Evolutionary conservation across 1,140 invertebrate genomes (phyloP).

Genomic region (Zophobas atratus): DNA sequence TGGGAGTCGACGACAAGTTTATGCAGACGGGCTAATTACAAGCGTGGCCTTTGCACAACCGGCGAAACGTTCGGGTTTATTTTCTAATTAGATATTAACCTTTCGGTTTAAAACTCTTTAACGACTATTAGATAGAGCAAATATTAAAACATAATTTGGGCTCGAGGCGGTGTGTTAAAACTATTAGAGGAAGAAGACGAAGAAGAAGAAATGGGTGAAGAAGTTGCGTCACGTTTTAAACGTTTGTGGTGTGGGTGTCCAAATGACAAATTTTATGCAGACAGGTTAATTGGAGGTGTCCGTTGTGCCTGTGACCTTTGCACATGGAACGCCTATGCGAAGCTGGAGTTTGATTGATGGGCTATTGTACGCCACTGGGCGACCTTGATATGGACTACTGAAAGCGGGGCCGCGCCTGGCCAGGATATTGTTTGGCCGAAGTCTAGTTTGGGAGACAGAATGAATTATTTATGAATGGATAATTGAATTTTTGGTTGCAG

Average conservation of each 20-base stretch:
- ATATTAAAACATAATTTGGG: too few relatives aligned
- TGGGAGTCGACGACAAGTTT: too few relatives aligned
- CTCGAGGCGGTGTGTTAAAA: too few relatives aligned
- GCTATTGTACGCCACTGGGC: conserved; percentile 38
- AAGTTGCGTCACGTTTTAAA: too few relatives aligned
- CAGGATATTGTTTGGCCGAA: background rate
- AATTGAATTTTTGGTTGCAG: conserved; percentile 20
- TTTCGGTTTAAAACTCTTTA: too few relatives aligned
- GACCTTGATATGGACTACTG: conserved; percentile 37
- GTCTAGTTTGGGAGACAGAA: conserved; percentile 5
- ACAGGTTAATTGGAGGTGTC: conserved; percentile 16
- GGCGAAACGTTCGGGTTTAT: too few relatives aligned
- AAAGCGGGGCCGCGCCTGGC: conserved; percentile 1
- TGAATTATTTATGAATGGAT: conserved; percentile 18
- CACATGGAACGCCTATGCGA: background rate
- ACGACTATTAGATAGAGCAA: too few relatives aligned
- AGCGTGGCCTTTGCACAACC: too few relatives aligned
- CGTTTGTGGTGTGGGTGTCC: conserved; percentile 6
- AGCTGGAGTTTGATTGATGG: conserved; percentile 22
- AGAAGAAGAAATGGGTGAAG: too few relatives aligned
- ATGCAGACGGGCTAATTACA: too few relatives aligned
- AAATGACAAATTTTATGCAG: conserved; percentile 37
- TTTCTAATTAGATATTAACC: too few relatives aligned
- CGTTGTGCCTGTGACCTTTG: conserved; percentile 12
- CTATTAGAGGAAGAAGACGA: too few relatives aligned